Base-by-base conservation (phyloP, 2,888 invertebrate genomes). In the Thymelicus sylvestris region DNA sequence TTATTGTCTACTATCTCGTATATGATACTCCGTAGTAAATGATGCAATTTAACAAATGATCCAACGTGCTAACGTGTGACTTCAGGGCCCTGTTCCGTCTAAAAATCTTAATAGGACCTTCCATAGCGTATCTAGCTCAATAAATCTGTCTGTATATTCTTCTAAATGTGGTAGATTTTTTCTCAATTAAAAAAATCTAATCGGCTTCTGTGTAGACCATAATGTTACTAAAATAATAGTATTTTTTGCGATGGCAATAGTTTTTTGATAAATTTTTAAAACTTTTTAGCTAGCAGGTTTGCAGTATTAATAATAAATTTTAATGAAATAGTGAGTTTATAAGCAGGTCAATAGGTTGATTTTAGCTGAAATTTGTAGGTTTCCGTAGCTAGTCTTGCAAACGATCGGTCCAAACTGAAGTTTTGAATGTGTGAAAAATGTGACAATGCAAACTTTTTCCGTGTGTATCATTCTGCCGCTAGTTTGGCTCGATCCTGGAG, bases 41-140 rank as follows among this genome's bases (percentile, higher is more conserved):
- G 39, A 64, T 50, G 24, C 57, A 41, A 59, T 41, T n/a, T 41
- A 50, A 2, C 41, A 10, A 52, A 57, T 39, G 69, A 15, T 63
- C 59, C 39, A 68, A 19, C 47, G 63, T 48, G 63, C 47, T 67
- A 15, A 13, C 44, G 52, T 60, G 52, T 67, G 68, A 63, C 63
- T 63, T 57, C 69, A 64, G 64, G 68, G 68, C 69, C 69, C 69
- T 60, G 69, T 69, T 69, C 69, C 68, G 68, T 68, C 68, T 68
- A 48, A 64, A 60, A 55, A 64, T 10, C 12, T 24, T 19, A 69
- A 59, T 69, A 64, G 64, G 57, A 69, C 69, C 69, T 69, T 69
- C 69, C 69, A 69, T 64, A 69, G 69, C 59, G 24, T 63, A 38
- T 13, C 47, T 68, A 69, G 64, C 63, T 69, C 64, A 50, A 61